Evolutionary conservation across 2,113 vertebrate species (phyloP).

Genomic region (Oncorhynchus gorbuscha): DNA sequence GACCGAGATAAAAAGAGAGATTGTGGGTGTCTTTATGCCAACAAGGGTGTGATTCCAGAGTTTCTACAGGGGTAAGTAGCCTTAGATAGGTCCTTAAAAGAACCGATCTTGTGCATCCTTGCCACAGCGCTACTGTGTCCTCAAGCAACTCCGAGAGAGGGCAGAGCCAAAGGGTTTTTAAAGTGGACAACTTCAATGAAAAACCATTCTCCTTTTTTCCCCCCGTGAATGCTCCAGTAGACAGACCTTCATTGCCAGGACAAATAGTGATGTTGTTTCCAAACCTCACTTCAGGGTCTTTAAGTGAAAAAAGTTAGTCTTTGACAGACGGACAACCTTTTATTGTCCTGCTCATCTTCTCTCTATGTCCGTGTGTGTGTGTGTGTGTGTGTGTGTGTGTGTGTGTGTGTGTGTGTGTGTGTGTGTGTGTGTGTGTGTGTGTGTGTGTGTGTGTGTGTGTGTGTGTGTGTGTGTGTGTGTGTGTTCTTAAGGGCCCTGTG

Average conservation of each 20-base stretch:
- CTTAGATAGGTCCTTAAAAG: not conserved
- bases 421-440: not conserved
- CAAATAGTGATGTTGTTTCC: not conserved
- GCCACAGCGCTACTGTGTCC: not conserved
- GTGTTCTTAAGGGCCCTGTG: not conserved
- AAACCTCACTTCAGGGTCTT: not conserved
- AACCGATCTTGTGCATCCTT: not conserved
- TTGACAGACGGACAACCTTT: not conserved
- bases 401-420: not conserved
- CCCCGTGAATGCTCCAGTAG: not conserved
- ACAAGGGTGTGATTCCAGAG: not conserved
- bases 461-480: not conserved
- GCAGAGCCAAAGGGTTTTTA: not conserved
- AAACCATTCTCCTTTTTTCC: too few relatives aligned
- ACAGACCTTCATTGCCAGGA: not conserved
- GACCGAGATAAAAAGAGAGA: not conserved
- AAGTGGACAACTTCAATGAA: too few relatives aligned
- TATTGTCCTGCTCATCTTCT: not conserved
- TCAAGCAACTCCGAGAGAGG: not conserved
- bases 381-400: not conserved
- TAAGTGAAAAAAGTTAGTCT: not conserved
- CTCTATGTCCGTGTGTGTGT: constrained; percentile 5
- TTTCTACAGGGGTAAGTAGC: not conserved
- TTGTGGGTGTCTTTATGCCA: not conserved
- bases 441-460: constrained; percentile 3